These are phyloP conservation scores for Amitus sp. DNA, from an alignment of 2,888 invertebrate genomes.

Conservation along the genomic window DNA sequence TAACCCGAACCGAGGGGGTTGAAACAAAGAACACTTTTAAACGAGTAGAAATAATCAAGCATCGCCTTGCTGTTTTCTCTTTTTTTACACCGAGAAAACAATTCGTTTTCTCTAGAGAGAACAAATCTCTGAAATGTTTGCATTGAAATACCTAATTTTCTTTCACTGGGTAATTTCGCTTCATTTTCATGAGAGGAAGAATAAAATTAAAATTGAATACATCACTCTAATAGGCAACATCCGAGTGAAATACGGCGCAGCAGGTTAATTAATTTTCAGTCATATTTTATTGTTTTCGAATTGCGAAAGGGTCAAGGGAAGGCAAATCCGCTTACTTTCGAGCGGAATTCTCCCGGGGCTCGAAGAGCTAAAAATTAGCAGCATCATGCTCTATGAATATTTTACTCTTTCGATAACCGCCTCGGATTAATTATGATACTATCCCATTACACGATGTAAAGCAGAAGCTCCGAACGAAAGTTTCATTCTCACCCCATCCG, in stretches of 20 bases:
- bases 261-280: conserved; percentile 21
- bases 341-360: conserved; percentile 31
- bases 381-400: conserved; percentile 25
- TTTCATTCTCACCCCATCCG: too few relatives aligned
- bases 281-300: conserved; percentile 34
- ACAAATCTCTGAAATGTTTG: conserved; percentile 10
- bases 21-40: conserved; percentile 29
- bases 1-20: conserved; percentile 29
- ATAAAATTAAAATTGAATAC: too few relatives aligned
- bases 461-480: too few relatives aligned
- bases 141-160: background rate
- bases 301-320: conserved; percentile 32
- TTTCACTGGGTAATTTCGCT: too few relatives aligned
- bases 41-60: conserved; percentile 37
- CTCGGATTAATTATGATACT: background rate
- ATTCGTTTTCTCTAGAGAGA: conserved; percentile 27
- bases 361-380: conserved; percentile 33
- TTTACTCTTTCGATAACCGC: conserved; percentile 13
- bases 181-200: background rate
- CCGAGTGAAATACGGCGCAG: too few relatives aligned
- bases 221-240: conserved; percentile 15
- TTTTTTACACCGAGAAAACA: conserved; percentile 27
- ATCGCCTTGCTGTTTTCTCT: conserved; percentile 17
- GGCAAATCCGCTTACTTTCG: conserved; percentile 41
- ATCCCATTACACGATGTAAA: background rate